Conservation (phyloP, 1,140 invertebrate genomes). For the Tribolium madens region DNA sequence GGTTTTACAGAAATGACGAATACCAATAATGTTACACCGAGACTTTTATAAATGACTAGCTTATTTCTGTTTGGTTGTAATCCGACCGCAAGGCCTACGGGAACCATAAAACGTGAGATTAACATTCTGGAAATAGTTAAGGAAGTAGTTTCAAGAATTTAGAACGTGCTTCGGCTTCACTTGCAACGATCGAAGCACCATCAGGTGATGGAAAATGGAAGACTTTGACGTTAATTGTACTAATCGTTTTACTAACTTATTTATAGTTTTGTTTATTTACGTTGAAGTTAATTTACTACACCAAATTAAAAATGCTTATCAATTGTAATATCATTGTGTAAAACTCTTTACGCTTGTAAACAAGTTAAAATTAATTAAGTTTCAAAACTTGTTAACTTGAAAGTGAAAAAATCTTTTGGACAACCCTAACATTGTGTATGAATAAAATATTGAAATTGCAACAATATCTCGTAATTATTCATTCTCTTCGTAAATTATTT, state of each 20-base stretch:
- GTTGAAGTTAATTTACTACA: too few relatives aligned
- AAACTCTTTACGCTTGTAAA: too few relatives aligned
- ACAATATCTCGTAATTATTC: too few relatives aligned
- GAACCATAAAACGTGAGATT: not conserved
- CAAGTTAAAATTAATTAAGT: too few relatives aligned
- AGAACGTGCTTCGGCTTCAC: not conserved
- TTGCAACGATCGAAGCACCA: not conserved
- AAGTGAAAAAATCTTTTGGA: too few relatives aligned
- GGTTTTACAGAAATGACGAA: slow-evolving; percentile 28
- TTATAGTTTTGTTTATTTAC: too few relatives aligned
- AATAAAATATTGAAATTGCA: too few relatives aligned
- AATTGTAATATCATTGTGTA: too few relatives aligned
- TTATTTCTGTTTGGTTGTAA: slow-evolving; percentile 23
- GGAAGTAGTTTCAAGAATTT: slow-evolving; percentile 22
- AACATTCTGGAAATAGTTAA: slow-evolving; percentile 22
- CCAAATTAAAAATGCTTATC: too few relatives aligned
- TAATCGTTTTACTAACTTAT: not conserved
- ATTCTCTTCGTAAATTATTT: too few relatives aligned
- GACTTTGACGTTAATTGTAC: not conserved
- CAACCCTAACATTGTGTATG: too few relatives aligned
- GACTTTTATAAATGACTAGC: slow-evolving; percentile 18
- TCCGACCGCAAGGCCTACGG: not conserved
- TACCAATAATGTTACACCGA: not conserved
- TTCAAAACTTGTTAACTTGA: too few relatives aligned
- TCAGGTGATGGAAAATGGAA: not conserved